Evolutionary conservation across 2,797 vertebrate genomes (phyloP).

Genomic region (Psittacula echo): DNA sequence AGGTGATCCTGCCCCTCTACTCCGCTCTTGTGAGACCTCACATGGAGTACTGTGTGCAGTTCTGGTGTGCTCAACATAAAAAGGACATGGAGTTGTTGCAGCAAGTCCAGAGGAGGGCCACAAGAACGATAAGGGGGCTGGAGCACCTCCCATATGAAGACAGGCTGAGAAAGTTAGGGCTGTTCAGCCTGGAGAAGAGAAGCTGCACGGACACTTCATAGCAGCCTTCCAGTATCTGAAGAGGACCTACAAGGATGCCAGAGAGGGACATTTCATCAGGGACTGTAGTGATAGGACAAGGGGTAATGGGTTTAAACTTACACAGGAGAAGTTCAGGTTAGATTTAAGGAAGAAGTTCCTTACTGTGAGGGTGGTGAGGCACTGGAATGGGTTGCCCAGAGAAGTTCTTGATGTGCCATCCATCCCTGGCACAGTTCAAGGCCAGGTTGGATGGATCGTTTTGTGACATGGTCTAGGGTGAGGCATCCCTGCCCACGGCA

Average conservation of each 20-base stretch:
- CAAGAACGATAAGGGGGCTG: not conserved
- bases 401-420: not conserved
- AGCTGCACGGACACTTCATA: not conserved
- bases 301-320: not conserved
- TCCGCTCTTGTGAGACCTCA: not conserved
- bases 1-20: not conserved
- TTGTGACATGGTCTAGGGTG: not conserved
- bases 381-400: not conserved
- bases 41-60: not conserved
- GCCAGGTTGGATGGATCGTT: not conserved
- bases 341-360: not conserved
- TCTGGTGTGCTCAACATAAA: not conserved
- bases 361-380: not conserved
- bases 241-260: not conserved
- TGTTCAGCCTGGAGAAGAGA: not conserved
- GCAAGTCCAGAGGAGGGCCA: not conserved
- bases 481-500: not conserved
- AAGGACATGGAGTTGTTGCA: not conserved
- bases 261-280: not conserved
- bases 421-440: not conserved
- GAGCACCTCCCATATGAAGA: not conserved
- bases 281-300: not conserved
- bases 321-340: not conserved
- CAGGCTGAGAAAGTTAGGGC: not conserved
- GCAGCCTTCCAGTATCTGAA: not conserved